Conservation (phyloP, 2,797 vertebrate genomes). For the Hippopotamyrus pictus region DNA sequence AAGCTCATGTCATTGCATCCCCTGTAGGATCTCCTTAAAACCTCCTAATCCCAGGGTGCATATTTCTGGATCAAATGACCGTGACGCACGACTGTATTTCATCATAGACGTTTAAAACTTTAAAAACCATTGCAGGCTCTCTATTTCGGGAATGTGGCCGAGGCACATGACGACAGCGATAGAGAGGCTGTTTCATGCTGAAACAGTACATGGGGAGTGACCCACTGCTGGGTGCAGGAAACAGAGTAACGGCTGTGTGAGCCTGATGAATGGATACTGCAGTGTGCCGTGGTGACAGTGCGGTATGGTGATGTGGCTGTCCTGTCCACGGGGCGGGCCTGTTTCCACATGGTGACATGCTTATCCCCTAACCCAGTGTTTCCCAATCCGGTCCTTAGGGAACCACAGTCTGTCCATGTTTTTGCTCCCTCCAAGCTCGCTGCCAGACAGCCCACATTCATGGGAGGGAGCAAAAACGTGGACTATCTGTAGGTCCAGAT, state of each 20-base stretch:
- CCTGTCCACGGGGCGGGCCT: not conserved
- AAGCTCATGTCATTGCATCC: not conserved
- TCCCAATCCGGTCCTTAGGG: not conserved
- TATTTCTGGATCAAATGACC: not conserved
- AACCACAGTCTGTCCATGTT: not conserved
- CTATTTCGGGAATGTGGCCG: constrained; percentile 8
- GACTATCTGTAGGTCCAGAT: not conserved
- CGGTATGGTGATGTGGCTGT: not conserved
- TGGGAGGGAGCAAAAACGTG: not conserved
- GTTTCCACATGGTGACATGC: not conserved
- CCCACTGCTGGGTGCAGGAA: constrained; percentile 16
- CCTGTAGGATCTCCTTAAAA: not conserved
- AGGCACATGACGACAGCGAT: constrained; percentile 33
- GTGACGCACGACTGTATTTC: constrained; percentile 22
- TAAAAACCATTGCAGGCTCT: constrained; percentile 9
- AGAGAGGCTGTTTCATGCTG: not conserved
- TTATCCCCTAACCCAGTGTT: not conserved
- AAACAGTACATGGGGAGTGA: constrained; percentile 36
- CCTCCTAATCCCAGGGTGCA: not conserved
- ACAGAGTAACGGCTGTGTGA: constrained; percentile 15
- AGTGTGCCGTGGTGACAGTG: not conserved
- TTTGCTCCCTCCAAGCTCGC: not conserved
- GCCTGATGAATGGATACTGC: not conserved
- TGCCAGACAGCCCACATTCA: not conserved
- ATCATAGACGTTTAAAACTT: not conserved